Conservation (phyloP, 2,113 vertebrate species). For the Psilopsiagon aymara region DNA sequence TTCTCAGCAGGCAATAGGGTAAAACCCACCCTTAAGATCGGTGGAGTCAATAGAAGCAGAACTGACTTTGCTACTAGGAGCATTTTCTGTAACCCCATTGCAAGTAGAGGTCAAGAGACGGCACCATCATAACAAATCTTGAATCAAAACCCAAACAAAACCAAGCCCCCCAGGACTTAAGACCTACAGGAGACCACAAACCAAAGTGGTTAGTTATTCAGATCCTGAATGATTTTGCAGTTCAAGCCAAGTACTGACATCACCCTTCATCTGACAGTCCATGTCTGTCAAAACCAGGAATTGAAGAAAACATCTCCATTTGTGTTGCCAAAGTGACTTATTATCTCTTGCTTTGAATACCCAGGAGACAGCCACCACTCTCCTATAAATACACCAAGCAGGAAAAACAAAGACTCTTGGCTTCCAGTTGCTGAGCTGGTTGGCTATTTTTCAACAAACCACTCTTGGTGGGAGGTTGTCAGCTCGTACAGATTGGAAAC, state of each 20-base stretch:
- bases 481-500: not conserved
- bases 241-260: not conserved
- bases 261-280: not conserved
- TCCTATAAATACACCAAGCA: not conserved
- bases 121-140: not conserved
- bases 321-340: fast-evolving
- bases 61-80: not conserved
- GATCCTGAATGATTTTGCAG: not conserved
- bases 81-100: not conserved
- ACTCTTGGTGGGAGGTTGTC: not conserved
- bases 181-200: not conserved
- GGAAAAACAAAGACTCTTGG: not conserved
- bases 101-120: not conserved
- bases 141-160: not conserved
- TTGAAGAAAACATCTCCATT: not conserved
- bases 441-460: not conserved
- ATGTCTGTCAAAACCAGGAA: not conserved
- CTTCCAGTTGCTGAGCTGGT: not conserved
- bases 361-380: not conserved
- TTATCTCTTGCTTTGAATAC: not conserved
- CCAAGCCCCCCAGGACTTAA: not conserved
- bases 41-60: not conserved
- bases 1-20: not conserved
- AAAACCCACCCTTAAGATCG: not conserved
- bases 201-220: not conserved